Evolutionary conservation across 1,140 invertebrate genomes (phyloP).

Genomic region (Artemia franciscana): DNA sequence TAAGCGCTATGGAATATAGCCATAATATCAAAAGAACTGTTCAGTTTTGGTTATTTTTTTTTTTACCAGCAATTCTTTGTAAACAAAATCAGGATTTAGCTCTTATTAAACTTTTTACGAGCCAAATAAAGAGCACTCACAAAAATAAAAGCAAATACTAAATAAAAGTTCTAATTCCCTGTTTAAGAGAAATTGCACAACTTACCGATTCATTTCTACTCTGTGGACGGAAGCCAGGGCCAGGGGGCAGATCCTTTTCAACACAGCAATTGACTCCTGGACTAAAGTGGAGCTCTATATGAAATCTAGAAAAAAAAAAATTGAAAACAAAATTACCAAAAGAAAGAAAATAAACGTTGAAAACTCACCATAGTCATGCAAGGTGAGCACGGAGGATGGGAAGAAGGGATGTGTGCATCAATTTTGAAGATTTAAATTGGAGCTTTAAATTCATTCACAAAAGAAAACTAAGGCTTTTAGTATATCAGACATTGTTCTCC

Average conservation of each 20-base stretch:
- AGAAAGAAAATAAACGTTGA: neutral
- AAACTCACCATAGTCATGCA: neutral
- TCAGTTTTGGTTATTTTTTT: neutral
- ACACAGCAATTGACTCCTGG: constrained; percentile 89
- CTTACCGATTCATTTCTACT: constrained; percentile 47
- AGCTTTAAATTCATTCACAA: too few species aligned
- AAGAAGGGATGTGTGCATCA: too few species aligned
- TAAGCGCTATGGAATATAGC: neutral
- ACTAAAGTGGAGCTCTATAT: constrained; percentile 92
- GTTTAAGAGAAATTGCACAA: neutral
- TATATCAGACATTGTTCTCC: too few species aligned
- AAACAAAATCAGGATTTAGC: neutral
- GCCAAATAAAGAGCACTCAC: neutral
- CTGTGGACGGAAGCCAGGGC: constrained; percentile 77
- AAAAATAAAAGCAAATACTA: neutral
- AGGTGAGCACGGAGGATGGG: neutral
- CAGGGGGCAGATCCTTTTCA: constrained; percentile 73
- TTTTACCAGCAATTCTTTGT: neutral
- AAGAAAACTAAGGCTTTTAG: too few species aligned
- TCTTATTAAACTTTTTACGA: neutral
- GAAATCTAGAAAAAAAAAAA: constrained; percentile 35
- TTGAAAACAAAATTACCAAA: neutral
- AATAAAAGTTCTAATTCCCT: too few species aligned
- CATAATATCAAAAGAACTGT: neutral
- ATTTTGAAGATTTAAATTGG: too few species aligned